phyloP scores from a whole-genome alignment of 1,140 invertebrate species.

The Papilio aristodemus region DNA sequence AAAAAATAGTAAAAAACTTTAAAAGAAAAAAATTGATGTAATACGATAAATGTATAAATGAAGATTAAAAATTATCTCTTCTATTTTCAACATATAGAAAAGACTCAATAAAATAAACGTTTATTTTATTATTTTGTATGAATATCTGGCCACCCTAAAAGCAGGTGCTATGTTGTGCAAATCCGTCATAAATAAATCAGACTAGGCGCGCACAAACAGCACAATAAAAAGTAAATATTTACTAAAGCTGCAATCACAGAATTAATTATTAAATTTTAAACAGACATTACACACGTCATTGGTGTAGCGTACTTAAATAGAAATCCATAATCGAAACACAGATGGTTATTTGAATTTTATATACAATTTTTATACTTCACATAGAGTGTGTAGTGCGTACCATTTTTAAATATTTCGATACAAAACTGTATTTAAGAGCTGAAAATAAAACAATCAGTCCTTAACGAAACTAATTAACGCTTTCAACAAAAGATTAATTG shows the following conservation, averaged over 20 bases:
- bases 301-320: too few species aligned
- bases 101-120: too few species aligned
- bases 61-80: too few species aligned
- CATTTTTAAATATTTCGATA: not conserved
- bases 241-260: slow-evolving; percentile 53
- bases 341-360: too few species aligned
- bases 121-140: not conserved
- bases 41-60: too few species aligned
- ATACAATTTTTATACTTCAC: too few species aligned
- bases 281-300: too few species aligned
- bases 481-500: slow-evolving; percentile 33
- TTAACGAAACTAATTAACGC: slow-evolving; percentile 33
- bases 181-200: slow-evolving; percentile 70
- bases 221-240: slow-evolving; percentile 53
- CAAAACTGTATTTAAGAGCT: not conserved
- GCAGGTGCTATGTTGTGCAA: slow-evolving; percentile 58
- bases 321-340: too few species aligned
- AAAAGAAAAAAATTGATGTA: too few species aligned
- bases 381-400: too few species aligned
- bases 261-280: slow-evolving; percentile 30
- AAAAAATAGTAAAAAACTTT: too few species aligned
- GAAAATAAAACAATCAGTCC: slow-evolving; percentile 21
- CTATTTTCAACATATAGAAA: too few species aligned
- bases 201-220: slow-evolving; percentile 65
- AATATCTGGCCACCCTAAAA: slow-evolving; percentile 46